Conservation (phyloP, 2,888 invertebrate genomes). For the Drosophila ustulata region DNA sequence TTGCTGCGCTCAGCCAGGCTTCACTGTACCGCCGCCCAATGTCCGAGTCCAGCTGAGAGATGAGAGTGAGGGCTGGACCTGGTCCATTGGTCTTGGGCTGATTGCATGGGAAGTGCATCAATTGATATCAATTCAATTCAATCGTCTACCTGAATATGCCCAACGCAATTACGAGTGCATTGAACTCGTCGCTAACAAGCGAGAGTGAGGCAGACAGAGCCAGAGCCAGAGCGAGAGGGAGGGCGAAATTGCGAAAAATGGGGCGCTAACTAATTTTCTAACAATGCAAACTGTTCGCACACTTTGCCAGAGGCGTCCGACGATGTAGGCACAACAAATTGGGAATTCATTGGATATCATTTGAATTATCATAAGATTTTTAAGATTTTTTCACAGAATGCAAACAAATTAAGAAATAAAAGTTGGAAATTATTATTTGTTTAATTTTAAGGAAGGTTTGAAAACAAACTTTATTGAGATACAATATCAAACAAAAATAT, state of each 20-base stretch:
- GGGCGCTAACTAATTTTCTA: slow-evolving; percentile 65
- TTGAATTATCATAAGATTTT: too few relatives aligned
- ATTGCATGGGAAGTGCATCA: slow-evolving; percentile 33
- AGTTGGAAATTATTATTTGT: too few relatives aligned
- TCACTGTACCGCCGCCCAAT: slow-evolving; percentile 37
- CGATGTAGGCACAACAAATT: not conserved
- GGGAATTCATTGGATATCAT: too few relatives aligned
- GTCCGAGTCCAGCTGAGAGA: slow-evolving; percentile 3
- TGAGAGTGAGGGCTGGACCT: slow-evolving; percentile 25
- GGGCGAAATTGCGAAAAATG: slow-evolving; percentile 33
- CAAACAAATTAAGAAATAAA: too few relatives aligned
- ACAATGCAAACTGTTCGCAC: slow-evolving; percentile 27
- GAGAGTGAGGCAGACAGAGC: not conserved
- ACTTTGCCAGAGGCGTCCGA: slow-evolving; percentile 31
- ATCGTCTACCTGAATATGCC: slow-evolving; percentile 32
- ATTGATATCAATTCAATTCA: slow-evolving; percentile 51
- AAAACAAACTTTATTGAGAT: too few relatives aligned
- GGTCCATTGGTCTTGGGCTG: slow-evolving; percentile 39
- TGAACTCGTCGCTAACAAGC: slow-evolving; percentile 44
- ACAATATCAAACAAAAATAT: too few relatives aligned
- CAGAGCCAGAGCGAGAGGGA: not conserved
- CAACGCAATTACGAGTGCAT: slow-evolving; percentile 43
- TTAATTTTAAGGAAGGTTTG: too few relatives aligned
- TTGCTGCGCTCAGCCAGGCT: slow-evolving; percentile 37
- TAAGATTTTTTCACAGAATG: too few relatives aligned